Base-by-base conservation (phyloP, 2,113 vertebrate species). In the Elephas maximus region DNA sequence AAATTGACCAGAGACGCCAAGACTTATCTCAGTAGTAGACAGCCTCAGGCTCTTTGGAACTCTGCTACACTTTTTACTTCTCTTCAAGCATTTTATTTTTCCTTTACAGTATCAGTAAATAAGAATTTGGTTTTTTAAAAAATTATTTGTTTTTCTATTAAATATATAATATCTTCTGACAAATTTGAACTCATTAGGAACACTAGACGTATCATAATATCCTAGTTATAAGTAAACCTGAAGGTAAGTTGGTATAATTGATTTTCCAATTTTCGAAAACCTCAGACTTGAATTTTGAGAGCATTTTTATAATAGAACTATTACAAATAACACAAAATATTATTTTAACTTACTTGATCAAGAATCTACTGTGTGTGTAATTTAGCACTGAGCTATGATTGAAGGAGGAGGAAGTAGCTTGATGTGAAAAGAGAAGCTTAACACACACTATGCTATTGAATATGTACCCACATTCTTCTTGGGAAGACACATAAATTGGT, bases 181-280 rank as follows among this genome's bases (percentile, higher is more conserved):
- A 41, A 48, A 89, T 48, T 71, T 78, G 45, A 23, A 81, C 20
- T 51, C 20, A 63, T 30, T 44, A 60, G 81, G 65, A 44, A 69
- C 6, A 81, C 26, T 10, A 28, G 37, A 23, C 33, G 26, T 0
- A 63, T n/a, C 26, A 41, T 80, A 67, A 84, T 45, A 41, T 3
- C 44, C 74, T 71, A 81, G 4, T 71, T 26, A n/a, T 1, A 92
- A 92, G 24, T 90, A 79, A 94, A 65, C 8, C 45, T 73, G 45
- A 4, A 74, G 9, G 80, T 9, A 57, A 76, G 62, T 84, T 83
- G 4, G 1, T 65, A 9, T 6, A 71, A 48, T 41, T 77, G 12
- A 24, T 88, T 93, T 92, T 71, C 30, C 9, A 71, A 2, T 60
- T 88, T 93, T 93, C 33, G 65, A 93, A 95, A 95, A 81, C 21